Evolutionary conservation across 2,888 invertebrate genomes (phyloP), one percentile per base, ranked within the genome.

Genomic region (Exocentrus adspersus): DNA sequence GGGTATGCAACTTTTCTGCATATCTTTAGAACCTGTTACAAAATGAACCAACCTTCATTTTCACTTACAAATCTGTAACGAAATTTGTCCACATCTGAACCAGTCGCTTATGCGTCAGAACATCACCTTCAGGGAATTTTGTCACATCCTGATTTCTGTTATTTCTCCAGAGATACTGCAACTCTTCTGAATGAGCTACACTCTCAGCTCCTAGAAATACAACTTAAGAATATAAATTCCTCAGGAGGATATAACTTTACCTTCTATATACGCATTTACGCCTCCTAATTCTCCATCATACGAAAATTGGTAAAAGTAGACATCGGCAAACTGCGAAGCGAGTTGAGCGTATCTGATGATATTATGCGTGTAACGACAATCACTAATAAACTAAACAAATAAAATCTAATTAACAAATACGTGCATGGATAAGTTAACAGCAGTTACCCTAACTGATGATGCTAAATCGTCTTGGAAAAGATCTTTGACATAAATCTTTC

Each of bases 261-360:
- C 63, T 12, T 43, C 32, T 7, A 63, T 14, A 17, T 52, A 10
- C 12, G 14, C 10, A 12, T 52, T n/a, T 1, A 43, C 43, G 9
- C 46, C 43, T 1, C 62, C 62, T 32, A 62, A 19, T 12, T 32
- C 12, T 9, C 62, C 62, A n/a, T 46, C 41, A 17, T 62, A 52
- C 0, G 62, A 62, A 46, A 62, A 62, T 45, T 62, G 62, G 14
- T 62, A 62, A 32, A 62, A 62, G 10, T 52, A 58, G 28, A 62
- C 53, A 9, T 51, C 45, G 3, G 58, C 52, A 16, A 46, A 58
- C 2, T 42, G 21, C 5, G 58, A 63, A 12, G 41, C 24, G 1
- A 60, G 10, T 20, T 53, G 21, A 14, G 63, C 63, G 54, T 59
- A 54, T 37, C 45, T 54, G 14, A 50, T 50, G n/a, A 57, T 53